phyloP scores from a whole-genome alignment of 2,113 vertebrate species.

The Hippolais icterina region DNA sequence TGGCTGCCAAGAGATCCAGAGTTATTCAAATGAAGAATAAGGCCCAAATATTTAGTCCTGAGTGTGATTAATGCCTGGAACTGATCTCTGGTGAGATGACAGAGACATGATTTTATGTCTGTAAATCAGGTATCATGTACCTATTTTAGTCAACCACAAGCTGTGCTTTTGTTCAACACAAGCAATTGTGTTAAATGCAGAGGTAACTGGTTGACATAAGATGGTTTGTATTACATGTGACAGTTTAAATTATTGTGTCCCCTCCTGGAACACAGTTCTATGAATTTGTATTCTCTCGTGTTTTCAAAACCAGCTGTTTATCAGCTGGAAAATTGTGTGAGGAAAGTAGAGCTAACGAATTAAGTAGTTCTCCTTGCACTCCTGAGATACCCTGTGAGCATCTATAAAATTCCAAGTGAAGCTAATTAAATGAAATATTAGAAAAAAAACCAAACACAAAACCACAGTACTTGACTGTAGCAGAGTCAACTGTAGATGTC shows the following conservation, averaged over 20 bases:
- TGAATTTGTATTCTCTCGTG: not conserved
- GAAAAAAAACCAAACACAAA: not conserved
- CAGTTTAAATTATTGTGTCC: not conserved
- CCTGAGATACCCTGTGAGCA: not conserved
- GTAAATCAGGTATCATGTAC: not conserved
- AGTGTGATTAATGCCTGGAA: not conserved
- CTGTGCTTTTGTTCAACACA: not conserved
- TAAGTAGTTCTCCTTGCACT: not conserved
- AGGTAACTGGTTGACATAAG: not conserved
- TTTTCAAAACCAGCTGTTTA: constrained; percentile 11
- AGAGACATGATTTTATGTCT: not conserved
- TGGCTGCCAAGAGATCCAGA: not conserved
- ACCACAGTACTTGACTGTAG: not conserved
- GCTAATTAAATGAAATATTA: not conserved
- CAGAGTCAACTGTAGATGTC: not conserved
- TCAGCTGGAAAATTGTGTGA: not conserved
- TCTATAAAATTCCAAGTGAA: not conserved
- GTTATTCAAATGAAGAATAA: not conserved
- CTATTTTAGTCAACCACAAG: not conserved
- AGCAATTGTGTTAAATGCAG: not conserved
- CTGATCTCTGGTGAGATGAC: accelerated
- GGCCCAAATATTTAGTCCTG: not conserved
- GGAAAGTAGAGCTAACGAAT: not conserved
- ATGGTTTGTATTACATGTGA: not conserved
- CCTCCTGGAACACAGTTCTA: not conserved